Percentiles rank a stretch among this genome's conserved stretches.
phyloP scores from a whole-genome alignment of 2,113 vertebrate genomes.

The Polypterus senegalus region DNA sequence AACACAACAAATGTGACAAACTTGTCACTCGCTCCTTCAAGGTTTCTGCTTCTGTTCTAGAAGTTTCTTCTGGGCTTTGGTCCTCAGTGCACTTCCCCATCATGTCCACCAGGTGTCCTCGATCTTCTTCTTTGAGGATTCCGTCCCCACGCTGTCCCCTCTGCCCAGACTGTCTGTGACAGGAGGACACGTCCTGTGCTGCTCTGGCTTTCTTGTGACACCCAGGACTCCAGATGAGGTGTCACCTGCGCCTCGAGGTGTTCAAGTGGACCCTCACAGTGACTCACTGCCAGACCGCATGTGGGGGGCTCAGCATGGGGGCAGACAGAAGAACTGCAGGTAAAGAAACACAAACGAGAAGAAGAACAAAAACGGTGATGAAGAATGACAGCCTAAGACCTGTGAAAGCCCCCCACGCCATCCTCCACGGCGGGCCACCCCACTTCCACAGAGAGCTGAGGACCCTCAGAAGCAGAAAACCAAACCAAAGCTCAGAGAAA shows the following conservation, averaged over 20 bases:
- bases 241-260: slow-evolving; percentile 2
- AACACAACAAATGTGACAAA: too few species aligned
- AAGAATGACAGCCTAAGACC: slow-evolving; percentile 33
- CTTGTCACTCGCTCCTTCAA: too few species aligned
- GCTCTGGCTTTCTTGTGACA: slow-evolving; percentile 1
- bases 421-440: slow-evolving; percentile 33
- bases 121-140: too few species aligned
- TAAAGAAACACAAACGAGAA: neutral
- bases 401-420: slow-evolving; percentile 37
- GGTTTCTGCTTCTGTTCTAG: too few species aligned
- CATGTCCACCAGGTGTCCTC: too few species aligned
- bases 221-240: neutral
- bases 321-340: neutral
- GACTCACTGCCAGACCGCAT: slow-evolving; percentile 10
- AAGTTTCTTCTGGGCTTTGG: too few species aligned
- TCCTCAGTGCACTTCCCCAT: too few species aligned
- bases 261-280: slow-evolving; percentile 1
- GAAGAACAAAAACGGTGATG: slow-evolving; percentile 4
- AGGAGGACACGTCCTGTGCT: too few species aligned
- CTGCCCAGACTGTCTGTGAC: too few species aligned
- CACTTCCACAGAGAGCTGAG: slow-evolving; percentile 20
- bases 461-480: neutral
- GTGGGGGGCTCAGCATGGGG: slow-evolving; percentile 16
- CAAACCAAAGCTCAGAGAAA: neutral
- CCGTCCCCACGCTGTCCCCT: too few species aligned